Conservation (phyloP, 2,113 vertebrate genomes). For the Phoxinus phoxinus region DNA sequence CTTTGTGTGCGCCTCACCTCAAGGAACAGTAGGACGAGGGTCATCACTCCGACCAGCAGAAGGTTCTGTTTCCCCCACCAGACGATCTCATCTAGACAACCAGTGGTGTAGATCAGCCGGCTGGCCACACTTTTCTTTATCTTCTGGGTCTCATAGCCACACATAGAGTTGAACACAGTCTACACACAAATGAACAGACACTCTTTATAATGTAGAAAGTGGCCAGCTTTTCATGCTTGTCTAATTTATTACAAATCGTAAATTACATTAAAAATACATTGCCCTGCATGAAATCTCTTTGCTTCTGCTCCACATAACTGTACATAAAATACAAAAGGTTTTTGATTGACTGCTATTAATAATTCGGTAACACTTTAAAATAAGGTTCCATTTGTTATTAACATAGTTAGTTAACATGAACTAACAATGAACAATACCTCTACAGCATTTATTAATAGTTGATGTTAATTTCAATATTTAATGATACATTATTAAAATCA, state of each 20-base stretch:
- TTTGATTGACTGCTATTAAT: neutral
- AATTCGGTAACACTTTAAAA: too few species aligned
- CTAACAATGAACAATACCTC: too few species aligned
- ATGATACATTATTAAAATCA: too few species aligned
- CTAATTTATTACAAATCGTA: neutral
- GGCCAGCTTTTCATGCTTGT: neutral
- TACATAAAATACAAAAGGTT: neutral
- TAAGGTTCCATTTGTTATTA: too few species aligned
- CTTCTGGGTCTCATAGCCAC: conserved; percentile 70
- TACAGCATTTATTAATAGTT: too few species aligned
- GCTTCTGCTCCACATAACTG: neutral
- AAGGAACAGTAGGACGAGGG: conserved; percentile 62
- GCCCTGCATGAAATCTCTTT: neutral
- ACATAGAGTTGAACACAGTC: conserved; percentile 73
- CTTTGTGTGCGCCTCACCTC: conserved; percentile 60
- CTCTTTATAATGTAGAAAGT: neutral
- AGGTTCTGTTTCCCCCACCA: conserved; percentile 69
- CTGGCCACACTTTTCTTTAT: conserved; percentile 37
- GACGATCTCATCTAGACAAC: conserved; percentile 69
- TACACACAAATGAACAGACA: conserved; percentile 41
- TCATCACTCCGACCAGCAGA: conserved; percentile 65
- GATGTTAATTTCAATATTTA: too few species aligned
- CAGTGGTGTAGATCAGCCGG: conserved; percentile 59
- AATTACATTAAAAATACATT: too few species aligned
- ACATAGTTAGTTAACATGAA: too few species aligned